These are phyloP conservation scores for Sebastes diploproa DNA, from an alignment of 2,797 vertebrate species.

Conservation along the genomic window DNA sequence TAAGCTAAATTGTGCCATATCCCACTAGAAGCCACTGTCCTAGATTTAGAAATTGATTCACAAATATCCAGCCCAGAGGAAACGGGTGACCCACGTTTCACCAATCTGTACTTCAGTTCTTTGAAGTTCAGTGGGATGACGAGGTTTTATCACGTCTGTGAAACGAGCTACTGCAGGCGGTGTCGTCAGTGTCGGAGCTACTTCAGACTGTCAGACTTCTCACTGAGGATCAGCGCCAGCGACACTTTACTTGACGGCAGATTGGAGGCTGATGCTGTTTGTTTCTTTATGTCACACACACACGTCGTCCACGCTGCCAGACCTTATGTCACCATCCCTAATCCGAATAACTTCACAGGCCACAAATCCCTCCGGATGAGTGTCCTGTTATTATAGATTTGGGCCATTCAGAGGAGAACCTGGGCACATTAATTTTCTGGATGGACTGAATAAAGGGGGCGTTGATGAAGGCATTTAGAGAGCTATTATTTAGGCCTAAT, in stretches of 20 bases:
- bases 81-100: not conserved
- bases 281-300: not conserved
- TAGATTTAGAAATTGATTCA: conserved; percentile 4
- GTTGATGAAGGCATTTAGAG: conserved; percentile 59
- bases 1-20: not conserved
- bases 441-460: conserved; percentile 40
- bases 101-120: not conserved
- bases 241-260: conserved; percentile 13
- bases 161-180: conserved; percentile 12
- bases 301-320: not conserved
- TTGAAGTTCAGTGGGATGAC: conserved; percentile 22
- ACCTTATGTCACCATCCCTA: conserved; percentile 5
- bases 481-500: conserved; percentile 66
- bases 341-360: conserved; percentile 35
- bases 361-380: conserved; percentile 31
- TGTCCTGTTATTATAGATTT: conserved; percentile 35
- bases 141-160: conserved; percentile 36
- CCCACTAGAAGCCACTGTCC: conserved; percentile 4
- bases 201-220: conserved; percentile 39
- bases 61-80: conserved; percentile 5
- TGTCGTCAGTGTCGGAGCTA: conserved; percentile 35
- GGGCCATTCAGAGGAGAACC: conserved; percentile 35
- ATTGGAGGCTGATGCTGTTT: conserved; percentile 26
- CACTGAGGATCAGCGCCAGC: conserved; percentile 9
- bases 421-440: conserved; percentile 42